phyloP scores from a whole-genome alignment of 1,140 invertebrate genomes.

The Rhagoletis zephyria region DNA sequence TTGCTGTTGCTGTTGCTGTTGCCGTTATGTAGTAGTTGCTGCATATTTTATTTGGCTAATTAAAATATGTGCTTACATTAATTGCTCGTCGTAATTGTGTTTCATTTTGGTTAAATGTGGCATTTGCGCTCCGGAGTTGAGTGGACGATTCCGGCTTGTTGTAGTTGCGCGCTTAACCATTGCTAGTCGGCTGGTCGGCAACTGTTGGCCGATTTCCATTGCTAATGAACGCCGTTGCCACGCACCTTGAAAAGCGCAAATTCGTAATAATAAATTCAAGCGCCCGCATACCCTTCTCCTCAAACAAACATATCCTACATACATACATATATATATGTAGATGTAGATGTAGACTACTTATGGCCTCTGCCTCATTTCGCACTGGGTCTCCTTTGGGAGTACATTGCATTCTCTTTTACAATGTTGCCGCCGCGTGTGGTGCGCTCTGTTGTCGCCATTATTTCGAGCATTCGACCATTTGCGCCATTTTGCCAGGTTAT shows the following conservation, averaged over 20 bases:
- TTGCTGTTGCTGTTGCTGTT: neutral
- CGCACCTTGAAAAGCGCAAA: neutral
- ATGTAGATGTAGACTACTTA: neutral
- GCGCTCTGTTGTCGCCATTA: neutral
- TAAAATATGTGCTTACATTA: slow-evolving; percentile 55
- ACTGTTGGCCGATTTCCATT: neutral
- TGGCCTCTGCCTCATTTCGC: neutral
- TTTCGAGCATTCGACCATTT: neutral
- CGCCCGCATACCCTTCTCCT: neutral
- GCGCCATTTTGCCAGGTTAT: neutral
- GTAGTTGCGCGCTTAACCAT: neutral
- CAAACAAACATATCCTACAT: no score
- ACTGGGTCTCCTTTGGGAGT: neutral
- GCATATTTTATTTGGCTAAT: slow-evolving; percentile 54
- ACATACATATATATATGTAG: neutral
- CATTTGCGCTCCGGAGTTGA: neutral
- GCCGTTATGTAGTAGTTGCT: slow-evolving; percentile 8
- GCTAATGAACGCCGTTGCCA: neutral
- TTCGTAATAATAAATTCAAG: neutral
- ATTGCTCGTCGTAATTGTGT: slow-evolving; percentile 45
- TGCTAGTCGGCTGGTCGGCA: neutral
- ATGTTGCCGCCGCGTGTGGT: neutral
- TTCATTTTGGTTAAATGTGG: slow-evolving; percentile 42
- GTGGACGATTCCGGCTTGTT: neutral
- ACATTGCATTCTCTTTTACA: neutral